A percentile compares a stretch with the other conserved stretches of the same genome.
Evolutionary conservation across 2,888 invertebrate species (phyloP).

Genomic region (Pollenia amentaria): DNA sequence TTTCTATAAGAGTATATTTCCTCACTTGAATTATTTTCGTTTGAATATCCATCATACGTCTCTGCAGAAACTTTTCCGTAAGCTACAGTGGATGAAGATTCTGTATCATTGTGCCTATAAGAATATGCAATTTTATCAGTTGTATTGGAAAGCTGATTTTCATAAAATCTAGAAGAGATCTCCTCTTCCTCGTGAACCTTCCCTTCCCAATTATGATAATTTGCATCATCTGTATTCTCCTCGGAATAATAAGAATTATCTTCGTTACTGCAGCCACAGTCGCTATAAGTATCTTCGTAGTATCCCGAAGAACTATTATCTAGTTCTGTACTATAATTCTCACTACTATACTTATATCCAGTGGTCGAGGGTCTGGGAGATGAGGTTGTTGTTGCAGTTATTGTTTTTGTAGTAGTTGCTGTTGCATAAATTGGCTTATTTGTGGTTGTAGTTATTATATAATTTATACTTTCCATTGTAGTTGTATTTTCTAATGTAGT

Average conservation of each 20-base stretch:
- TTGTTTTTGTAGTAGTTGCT: constrained; percentile 6
- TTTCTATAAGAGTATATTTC: not conserved
- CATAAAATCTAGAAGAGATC: not conserved
- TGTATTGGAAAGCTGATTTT: not conserved
- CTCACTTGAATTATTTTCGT: not conserved
- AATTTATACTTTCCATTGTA: no score
- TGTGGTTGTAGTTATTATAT: not conserved
- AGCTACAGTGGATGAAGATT: no score
- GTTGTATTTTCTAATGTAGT: no score
- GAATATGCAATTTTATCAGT: not conserved
- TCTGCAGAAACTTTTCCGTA: not conserved
- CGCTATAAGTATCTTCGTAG: not conserved
- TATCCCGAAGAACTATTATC: not conserved
- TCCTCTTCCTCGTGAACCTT: not conserved
- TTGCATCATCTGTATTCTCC: not conserved
- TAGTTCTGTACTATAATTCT: not conserved
- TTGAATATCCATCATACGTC: not conserved
- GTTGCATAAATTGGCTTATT: not conserved
- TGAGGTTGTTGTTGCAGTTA: not conserved
- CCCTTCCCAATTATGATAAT: not conserved
- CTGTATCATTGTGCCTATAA: not conserved
- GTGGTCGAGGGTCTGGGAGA: not conserved
- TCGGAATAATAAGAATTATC: not conserved
- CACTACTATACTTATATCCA: not conserved
- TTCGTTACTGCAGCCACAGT: not conserved